These are phyloP conservation scores for Oreochromis niloticus DNA, from an alignment of 2,113 vertebrate species.

Conservation along the genomic window DNA sequence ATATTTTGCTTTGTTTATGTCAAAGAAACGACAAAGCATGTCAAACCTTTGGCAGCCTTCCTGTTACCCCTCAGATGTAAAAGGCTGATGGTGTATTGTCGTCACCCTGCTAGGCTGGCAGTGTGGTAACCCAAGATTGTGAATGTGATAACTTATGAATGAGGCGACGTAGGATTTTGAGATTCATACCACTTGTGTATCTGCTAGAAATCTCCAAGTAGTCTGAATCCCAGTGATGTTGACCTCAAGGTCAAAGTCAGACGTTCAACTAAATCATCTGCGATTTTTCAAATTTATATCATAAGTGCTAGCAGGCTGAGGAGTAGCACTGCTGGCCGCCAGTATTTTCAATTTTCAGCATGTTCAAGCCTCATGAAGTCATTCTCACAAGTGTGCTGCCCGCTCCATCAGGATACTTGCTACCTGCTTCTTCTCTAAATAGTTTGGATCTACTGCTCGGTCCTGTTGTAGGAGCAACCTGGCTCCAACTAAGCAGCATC, in stretches of 20 bases:
- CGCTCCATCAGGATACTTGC: background rate
- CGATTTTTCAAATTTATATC: background rate
- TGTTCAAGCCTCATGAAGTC: background rate
- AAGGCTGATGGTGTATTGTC: background rate
- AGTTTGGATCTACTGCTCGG: background rate
- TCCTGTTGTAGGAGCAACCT: background rate
- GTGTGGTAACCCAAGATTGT: background rate
- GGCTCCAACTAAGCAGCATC: background rate
- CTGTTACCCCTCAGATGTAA: background rate
- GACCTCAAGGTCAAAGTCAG: background rate
- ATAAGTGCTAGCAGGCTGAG: background rate
- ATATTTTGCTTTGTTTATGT: background rate
- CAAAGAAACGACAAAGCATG: background rate
- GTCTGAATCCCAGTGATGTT: background rate
- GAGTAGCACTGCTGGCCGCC: background rate
- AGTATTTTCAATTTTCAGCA: accelerated
- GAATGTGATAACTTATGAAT: background rate
- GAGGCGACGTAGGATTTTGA: background rate
- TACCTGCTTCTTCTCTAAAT: background rate
- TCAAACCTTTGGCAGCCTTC: background rate
- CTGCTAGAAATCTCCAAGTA: background rate
- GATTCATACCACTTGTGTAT: background rate
- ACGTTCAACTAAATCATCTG: background rate
- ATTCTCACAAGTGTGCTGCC: background rate
- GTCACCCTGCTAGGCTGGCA: background rate